These are phyloP conservation scores for Amphimallon solstitiale DNA, from an alignment of 2,888 invertebrate species.

Conservation along the genomic window DNA sequence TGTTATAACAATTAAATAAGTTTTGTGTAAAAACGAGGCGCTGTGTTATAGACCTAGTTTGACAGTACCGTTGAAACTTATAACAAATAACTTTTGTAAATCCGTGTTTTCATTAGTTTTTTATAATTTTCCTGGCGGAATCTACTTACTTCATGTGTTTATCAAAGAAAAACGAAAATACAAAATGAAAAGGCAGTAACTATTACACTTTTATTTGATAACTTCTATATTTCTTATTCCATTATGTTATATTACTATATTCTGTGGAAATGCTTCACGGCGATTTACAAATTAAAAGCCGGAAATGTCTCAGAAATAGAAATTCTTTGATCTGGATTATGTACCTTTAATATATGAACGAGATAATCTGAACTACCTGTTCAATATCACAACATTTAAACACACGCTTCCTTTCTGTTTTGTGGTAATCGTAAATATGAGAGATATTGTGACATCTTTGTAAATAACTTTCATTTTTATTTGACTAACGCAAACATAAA, in stretches of 20 bases:
- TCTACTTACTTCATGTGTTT: no score
- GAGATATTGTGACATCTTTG: neutral
- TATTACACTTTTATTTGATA: neutral
- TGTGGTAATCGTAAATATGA: neutral
- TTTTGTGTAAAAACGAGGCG: no score
- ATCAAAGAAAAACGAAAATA: no score
- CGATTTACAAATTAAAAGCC: neutral
- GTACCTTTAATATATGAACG: neutral
- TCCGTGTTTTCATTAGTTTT: no score
- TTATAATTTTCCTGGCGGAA: no score
- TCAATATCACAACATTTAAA: neutral
- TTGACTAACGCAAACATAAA: neutral
- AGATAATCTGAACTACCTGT: neutral
- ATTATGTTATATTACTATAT: neutral
- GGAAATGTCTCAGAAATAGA: neutral
- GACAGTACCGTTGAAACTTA: no score
- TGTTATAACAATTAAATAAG: no score
- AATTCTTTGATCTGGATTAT: slow-evolving; percentile 9
- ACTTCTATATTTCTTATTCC: neutral
- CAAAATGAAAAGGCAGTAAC: no score
- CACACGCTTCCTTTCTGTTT: neutral
- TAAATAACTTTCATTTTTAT: slow-evolving; percentile 14
- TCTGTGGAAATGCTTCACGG: neutral
- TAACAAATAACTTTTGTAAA: no score
- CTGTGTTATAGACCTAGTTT: no score